A percentile compares a stretch with the other conserved stretches of the same genome.
phyloP scores from a whole-genome alignment of 2,113 vertebrate genomes.

The Apodemus sylvaticus region DNA sequence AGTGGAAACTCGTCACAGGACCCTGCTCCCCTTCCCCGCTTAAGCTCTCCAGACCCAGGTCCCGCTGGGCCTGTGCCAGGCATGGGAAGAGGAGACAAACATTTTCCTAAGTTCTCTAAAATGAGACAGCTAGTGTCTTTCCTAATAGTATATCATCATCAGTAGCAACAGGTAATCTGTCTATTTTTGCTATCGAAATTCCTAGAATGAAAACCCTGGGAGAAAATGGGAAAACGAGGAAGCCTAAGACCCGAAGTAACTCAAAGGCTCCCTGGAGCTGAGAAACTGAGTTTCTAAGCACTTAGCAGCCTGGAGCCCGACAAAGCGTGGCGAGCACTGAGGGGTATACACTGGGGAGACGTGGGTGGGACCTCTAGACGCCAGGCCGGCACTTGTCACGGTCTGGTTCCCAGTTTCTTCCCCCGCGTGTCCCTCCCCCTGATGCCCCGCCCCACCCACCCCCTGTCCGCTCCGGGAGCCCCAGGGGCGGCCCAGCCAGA shows the following conservation, averaged over 20 bases:
- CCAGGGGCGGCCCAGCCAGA: not conserved
- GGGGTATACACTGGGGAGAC: not conserved
- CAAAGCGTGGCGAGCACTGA: not conserved
- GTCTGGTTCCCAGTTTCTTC: not conserved
- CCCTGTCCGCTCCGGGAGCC: not conserved
- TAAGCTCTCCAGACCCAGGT: not conserved
- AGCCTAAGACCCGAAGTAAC: too few species aligned
- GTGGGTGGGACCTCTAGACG: not conserved
- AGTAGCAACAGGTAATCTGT: not conserved
- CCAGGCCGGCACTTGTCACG: not conserved
- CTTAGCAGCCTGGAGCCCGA: too few species aligned
- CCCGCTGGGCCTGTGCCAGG: not conserved
- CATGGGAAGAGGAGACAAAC: not conserved
- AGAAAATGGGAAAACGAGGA: not conserved
- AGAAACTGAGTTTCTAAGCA: not conserved
- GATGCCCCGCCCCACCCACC: not conserved
- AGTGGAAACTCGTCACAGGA: slow-evolving; percentile 46
- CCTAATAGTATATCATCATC: not conserved
- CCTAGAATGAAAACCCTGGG: not conserved
- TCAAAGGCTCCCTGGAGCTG: not conserved
- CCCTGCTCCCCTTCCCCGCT: not conserved
- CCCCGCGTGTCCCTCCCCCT: not conserved
- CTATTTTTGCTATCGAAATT: not conserved
- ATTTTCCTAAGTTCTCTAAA: not conserved
- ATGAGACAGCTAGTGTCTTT: not conserved